phyloP scores from a whole-genome alignment of 2,888 invertebrate genomes.

The Polydrusus tereticollis region DNA sequence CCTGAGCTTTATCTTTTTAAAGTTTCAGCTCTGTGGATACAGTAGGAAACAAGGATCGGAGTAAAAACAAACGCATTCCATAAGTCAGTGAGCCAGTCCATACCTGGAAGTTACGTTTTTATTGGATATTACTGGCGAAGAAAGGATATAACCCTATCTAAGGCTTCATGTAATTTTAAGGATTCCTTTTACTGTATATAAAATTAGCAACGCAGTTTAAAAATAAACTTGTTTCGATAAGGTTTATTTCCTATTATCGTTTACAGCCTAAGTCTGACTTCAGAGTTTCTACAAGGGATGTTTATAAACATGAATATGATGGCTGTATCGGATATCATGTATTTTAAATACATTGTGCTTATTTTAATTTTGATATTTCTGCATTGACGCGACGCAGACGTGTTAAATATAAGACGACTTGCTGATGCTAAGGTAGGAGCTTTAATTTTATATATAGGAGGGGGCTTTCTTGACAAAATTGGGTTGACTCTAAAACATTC shows the following conservation, averaged over 20 bases:
- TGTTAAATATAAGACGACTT: too few species aligned
- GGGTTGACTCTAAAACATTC: too few species aligned
- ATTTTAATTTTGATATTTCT: conserved; percentile 54
- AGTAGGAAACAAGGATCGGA: too few species aligned
- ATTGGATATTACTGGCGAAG: neutral
- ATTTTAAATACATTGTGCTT: conserved; percentile 55
- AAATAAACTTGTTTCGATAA: neutral
- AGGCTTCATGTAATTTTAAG: neutral
- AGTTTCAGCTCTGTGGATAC: too few species aligned
- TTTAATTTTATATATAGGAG: too few species aligned
- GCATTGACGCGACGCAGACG: conserved; percentile 34
- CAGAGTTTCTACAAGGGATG: conserved; percentile 37
- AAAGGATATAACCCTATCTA: neutral
- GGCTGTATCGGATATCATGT: conserved; percentile 55
- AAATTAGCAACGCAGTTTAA: neutral
- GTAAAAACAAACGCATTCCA: too few species aligned
- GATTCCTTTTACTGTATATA: neutral
- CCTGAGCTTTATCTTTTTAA: too few species aligned
- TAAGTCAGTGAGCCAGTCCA: too few species aligned
- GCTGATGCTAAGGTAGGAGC: too few species aligned
- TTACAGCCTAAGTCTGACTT: too few species aligned
- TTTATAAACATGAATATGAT: conserved; percentile 53
- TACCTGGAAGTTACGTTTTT: neutral
- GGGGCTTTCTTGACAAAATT: too few species aligned
- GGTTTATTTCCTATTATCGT: neutral